These are phyloP conservation scores for Rhinogobio ventralis DNA, from an alignment of 2,797 vertebrate genomes.

Conservation along the genomic window DNA sequence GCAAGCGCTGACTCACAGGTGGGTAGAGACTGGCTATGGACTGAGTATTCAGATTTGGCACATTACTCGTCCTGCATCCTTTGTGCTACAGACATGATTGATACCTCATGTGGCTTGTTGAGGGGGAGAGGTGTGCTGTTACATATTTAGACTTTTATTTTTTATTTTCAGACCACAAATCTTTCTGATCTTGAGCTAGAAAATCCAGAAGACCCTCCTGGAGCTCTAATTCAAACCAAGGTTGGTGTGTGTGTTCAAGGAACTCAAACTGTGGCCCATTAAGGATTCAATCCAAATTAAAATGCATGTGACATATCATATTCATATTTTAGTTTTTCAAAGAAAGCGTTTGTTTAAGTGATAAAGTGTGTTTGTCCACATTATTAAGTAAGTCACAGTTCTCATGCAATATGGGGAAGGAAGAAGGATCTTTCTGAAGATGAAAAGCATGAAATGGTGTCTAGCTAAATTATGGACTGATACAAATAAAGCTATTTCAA, in stretches of 20 bases:
- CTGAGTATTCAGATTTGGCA: neutral
- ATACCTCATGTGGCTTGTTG: neutral
- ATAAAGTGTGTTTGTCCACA: too few species aligned
- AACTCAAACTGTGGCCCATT: too few species aligned
- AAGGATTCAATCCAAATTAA: too few species aligned
- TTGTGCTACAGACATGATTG: neutral
- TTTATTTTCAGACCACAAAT: slow-evolving; percentile 31
- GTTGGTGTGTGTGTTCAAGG: slow-evolving; percentile 17
- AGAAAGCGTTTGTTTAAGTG: too few species aligned
- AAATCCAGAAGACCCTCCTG: slow-evolving; percentile 20
- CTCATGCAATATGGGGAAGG: too few species aligned
- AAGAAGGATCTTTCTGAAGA: too few species aligned
- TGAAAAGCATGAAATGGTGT: too few species aligned
- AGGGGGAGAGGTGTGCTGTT: neutral
- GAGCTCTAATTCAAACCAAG: slow-evolving; percentile 60
- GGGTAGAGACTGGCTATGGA: neutral
- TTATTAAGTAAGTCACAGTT: too few species aligned
- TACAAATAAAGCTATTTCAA: neutral
- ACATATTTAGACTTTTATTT: neutral
- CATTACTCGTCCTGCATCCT: neutral
- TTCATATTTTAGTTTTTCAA: too few species aligned
- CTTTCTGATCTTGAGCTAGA: slow-evolving; percentile 43
- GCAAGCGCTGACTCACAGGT: slow-evolving; percentile 24
- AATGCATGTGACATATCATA: too few species aligned
- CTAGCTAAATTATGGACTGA: neutral